Evolutionary conservation across 2,888 invertebrate species (phyloP).

Genomic region (Scaptodrosophila latifasciaeformis): DNA sequence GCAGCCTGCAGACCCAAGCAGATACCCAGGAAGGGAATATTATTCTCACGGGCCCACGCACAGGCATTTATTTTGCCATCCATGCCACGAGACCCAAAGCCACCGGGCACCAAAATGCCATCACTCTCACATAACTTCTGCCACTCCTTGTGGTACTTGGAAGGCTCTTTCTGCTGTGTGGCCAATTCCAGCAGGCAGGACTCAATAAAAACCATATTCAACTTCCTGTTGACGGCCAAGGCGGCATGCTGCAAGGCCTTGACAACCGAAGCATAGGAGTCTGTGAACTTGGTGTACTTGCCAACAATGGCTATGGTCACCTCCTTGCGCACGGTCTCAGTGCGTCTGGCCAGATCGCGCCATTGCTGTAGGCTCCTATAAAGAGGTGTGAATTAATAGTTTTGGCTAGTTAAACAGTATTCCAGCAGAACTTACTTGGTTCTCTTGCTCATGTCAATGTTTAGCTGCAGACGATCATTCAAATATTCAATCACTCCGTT

Average conservation of each 20-base stretch:
- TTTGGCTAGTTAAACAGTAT: too few relatives aligned
- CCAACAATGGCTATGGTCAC: constrained; percentile 95
- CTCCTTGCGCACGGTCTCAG: constrained; percentile 87
- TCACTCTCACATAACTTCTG: constrained; percentile 90
- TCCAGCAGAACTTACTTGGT: constrained; percentile 76
- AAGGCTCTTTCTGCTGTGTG: constrained; percentile 84
- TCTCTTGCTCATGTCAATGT: constrained; percentile 81
- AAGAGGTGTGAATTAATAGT: constrained; percentile 5
- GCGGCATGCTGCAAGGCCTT: constrained; percentile 97
- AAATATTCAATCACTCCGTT: constrained; percentile 92
- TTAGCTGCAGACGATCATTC: constrained; percentile 86
- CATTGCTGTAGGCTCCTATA: constrained; percentile 88
- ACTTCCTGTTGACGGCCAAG: constrained; percentile 87
- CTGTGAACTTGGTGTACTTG: constrained; percentile 96
- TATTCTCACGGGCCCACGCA: constrained; percentile 92
- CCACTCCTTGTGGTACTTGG: constrained; percentile 95
- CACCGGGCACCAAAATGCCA: constrained; percentile 97
- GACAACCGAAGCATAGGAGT: constrained; percentile 96
- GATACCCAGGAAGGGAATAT: constrained; percentile 94
- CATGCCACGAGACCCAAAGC: constrained; percentile 96
- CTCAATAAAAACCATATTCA: constrained; percentile 93
- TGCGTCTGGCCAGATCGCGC: constrained; percentile 90
- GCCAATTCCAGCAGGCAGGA: constrained; percentile 89
- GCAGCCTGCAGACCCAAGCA: constrained; percentile 98
- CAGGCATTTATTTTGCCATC: constrained; percentile 97